Evolutionary conservation across 2,888 invertebrate species (phyloP), one percentile per base, ranked within the genome.

Genomic region (Drosophila neutralis): DNA sequence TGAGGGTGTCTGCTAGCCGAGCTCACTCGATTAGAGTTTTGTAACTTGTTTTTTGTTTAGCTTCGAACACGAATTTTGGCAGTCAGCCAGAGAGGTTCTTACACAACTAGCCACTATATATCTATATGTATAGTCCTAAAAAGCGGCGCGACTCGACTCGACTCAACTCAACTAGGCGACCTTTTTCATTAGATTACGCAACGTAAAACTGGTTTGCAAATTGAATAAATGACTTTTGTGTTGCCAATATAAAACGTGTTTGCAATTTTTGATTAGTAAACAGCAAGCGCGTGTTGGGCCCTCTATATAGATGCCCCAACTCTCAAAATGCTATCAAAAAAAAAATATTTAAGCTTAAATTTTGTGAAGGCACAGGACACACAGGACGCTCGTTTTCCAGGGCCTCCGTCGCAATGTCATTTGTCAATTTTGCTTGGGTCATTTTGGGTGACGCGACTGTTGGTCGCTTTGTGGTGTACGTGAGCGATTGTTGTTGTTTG

Each of bases 171-270:
- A 54, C 71, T 45, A 65, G 69, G 64, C 72, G 85, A 83, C 86
- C 88, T 86, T 83, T 87, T 85, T 85, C 88, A 85, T 85, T 87
- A 85, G 88, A 85, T 85, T 85, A 85, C 85, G 89, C 84, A 89
- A 87, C 81, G 85, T 82, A 79, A 87, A 87, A 87, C 86, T 87
- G 86, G 87, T 89, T 89, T 79, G 89, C 89, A 87, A 87, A 87
- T 87, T 87, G 87, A 87, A 87, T 87, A 87, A 87, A 89, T 89
- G 87, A 87, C 87, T 87, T 88, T 89, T 87, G 87, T 84, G 87
- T 76, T 87, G 87, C 89, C 87, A 87, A 87, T 87, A 89, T 87
- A 89, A 87, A 89, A 87, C 87, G 87, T 89, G 87, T 87, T 81
- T 84, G 83, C 87, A 69, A 87, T 87, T 87, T 85, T 88, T 85